Evolutionary conservation across 2,888 invertebrate species (phyloP).

Genomic region (Ichneumon xanthorius): DNA sequence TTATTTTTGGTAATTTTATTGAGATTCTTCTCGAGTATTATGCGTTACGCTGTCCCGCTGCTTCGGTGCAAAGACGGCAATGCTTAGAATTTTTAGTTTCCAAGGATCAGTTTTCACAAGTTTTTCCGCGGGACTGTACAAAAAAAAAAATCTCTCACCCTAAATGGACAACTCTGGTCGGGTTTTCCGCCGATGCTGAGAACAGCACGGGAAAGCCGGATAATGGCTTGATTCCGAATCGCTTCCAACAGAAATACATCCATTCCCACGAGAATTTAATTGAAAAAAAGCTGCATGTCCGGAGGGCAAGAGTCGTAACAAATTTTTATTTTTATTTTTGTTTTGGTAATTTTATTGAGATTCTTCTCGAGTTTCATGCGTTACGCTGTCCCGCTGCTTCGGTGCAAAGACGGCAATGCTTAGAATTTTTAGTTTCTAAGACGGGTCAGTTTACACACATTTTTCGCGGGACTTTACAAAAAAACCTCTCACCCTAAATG

Average conservation of each 20-base stretch:
- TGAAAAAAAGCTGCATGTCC: no score
- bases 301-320: neutral
- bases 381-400: neutral
- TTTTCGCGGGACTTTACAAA: no score
- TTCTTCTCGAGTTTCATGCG: neutral
- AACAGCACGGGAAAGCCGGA: neutral
- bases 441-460: no score
- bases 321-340: conserved; percentile 1
- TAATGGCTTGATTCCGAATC: neutral
- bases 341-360: neutral
- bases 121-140: no score
- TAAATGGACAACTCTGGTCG: no score
- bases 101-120: no score
- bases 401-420: neutral
- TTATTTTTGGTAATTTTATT: neutral
- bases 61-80: neutral
- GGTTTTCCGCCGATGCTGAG: no score
- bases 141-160: no score
- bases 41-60: neutral
- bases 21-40: neutral
- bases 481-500: neutral
- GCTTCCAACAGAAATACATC: neutral
- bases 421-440: neutral
- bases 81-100: neutral
- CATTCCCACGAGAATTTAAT: conserved; percentile 8